A percentile compares a stretch with the other conserved stretches of the same genome.
These are phyloP conservation scores for Lampris megalopsis DNA, from an alignment of 2,113 vertebrate genomes.

Conservation along the genomic window DNA sequence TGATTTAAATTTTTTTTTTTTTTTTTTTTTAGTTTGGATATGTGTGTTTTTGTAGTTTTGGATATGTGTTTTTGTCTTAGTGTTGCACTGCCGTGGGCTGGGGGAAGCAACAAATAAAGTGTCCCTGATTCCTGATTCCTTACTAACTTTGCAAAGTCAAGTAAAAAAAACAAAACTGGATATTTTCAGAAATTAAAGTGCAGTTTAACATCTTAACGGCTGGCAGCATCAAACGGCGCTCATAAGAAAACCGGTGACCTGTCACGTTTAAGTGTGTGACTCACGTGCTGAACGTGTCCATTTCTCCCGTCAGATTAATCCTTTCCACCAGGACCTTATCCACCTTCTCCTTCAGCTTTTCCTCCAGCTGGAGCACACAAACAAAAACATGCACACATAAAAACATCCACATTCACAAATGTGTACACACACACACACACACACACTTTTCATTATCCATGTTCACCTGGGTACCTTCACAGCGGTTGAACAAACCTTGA, in stretches of 20 bases:
- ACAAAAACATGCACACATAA: slow-evolving; percentile 4
- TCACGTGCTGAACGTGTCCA: slow-evolving; percentile 99
- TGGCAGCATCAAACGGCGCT: background rate
- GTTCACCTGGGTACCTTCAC: too few species aligned
- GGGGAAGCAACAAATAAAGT: too few species aligned
- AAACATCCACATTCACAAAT: slow-evolving; percentile 22
- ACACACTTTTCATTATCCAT: slow-evolving; percentile 6
- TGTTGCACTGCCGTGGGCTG: too few species aligned
- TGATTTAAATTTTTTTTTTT: too few species aligned
- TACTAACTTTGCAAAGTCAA: background rate
- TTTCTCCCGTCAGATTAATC: slow-evolving; percentile 96
- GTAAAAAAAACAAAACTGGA: background rate
- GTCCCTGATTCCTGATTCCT: too few species aligned
- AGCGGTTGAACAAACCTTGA: too few species aligned
- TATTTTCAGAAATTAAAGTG: too few species aligned
- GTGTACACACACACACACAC: background rate
- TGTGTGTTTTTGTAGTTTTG: too few species aligned
- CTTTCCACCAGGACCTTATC: slow-evolving; percentile 89
- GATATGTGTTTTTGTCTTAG: too few species aligned
- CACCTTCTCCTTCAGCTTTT: slow-evolving; percentile 98
- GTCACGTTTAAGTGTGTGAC: slow-evolving; percentile 44
- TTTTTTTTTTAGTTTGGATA: too few species aligned
- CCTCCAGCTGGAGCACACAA: slow-evolving; percentile 88
- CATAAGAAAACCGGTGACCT: background rate
- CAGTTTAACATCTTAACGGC: too few species aligned